Evolutionary conservation across 2,113 vertebrate genomes (phyloP), one percentile per base, ranked within the genome.

Genomic region (Onychostruthus taczanowskii): DNA sequence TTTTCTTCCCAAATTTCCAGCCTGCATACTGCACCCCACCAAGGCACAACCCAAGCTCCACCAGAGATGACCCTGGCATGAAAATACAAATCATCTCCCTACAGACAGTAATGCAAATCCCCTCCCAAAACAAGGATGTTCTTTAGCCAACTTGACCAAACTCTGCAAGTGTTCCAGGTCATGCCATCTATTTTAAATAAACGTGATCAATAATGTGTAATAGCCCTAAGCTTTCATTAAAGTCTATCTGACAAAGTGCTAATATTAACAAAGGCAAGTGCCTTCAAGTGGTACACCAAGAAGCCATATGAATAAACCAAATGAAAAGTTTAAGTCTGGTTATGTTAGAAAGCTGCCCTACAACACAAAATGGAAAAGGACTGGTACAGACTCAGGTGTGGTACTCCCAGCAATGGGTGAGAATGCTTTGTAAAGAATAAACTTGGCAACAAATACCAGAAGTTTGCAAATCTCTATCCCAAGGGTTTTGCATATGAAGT

Each of bases 401-500:
- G 53, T 80, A 62, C 63, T 85, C 62, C 39, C 37, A 83, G 63
- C 79, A 89, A 9, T 4, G 27, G 87, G 30, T 46, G 72, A 95
- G 83, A 95, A 92, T 5, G 30, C 63, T 63, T 85, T 69, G 27
- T 59, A 4, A 90, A 92, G 91, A 93, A 58, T 53, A 79, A 67
- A 80, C 61, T 70, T 94, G 94, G 94, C 96, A 97, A 50, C 30
- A 41, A 75, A 83, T 26, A 70, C 59, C 43, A 86, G 50, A 49
- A 90, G 59, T 74, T 78, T 90, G 90, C 92, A 97, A 94, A 96
- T 94, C 88, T 53, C 67, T 91, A 14, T 78, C 93, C 93, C 77
- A 79, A 69, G 63, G 93, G 82, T 77, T 96, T 95, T 89, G 91
- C 89, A 91, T 90, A 86, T 80, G 91, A 95, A 95, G 43, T 66